A percentile compares a stretch with the other conserved stretches of the same genome.
phyloP scores from a whole-genome alignment of 2,888 invertebrate genomes.

The Chalcosyrphus nemorum region DNA sequence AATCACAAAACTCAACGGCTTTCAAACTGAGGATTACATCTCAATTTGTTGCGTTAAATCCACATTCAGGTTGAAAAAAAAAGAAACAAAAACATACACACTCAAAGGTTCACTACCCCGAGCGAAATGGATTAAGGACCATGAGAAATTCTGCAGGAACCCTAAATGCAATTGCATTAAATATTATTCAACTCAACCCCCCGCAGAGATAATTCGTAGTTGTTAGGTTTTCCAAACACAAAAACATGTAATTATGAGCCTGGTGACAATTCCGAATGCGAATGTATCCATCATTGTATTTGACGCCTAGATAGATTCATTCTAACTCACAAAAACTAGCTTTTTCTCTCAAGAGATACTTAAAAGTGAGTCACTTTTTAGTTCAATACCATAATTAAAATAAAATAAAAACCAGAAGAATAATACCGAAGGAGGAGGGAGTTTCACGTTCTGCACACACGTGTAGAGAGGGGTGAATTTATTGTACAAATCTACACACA shows the following conservation, averaged over 20 bases:
- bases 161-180: conserved; percentile 49
- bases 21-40: not conserved
- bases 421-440: not conserved
- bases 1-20: too few relatives aligned
- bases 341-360: not conserved
- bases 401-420: not conserved
- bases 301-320: not conserved
- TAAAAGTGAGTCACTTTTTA: not conserved
- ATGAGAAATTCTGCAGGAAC: conserved; percentile 48
- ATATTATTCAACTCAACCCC: conserved; percentile 40
- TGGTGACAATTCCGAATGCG: not conserved
- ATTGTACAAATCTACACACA: conserved; percentile 42
- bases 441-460: not conserved
- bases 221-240: conserved; percentile 73
- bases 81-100: not conserved
- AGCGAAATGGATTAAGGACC: conserved; percentile 35
- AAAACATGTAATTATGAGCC: conserved; percentile 40
- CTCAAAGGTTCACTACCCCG: not conserved
- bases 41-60: not conserved
- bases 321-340: not conserved
- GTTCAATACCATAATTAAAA: conserved; percentile 27
- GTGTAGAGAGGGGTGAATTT: conserved; percentile 56
- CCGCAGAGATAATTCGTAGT: conserved; percentile 75
- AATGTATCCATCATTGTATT: not conserved
- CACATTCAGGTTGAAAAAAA: not conserved